Conservation (phyloP, 2,113 vertebrate species). For the Cryptotis parvus region DNA sequence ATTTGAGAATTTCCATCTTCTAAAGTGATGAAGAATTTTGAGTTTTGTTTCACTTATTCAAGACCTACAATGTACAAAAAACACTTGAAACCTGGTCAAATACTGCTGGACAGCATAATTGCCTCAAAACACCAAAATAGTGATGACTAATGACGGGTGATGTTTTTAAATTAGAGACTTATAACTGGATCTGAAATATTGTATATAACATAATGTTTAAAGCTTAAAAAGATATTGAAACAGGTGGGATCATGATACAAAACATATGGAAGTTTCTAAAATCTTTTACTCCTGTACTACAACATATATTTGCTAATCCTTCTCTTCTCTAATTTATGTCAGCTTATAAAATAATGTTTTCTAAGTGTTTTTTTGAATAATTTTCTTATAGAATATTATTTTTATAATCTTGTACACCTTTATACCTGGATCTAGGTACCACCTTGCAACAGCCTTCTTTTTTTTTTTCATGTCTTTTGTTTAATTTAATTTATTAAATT, state of each 20-base stretch:
- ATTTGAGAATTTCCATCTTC: too few relatives aligned
- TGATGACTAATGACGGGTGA: not conserved
- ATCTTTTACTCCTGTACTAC: not conserved
- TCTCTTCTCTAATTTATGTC: not conserved
- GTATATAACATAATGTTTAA: not conserved
- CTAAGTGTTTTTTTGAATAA: accelerated
- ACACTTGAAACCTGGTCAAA: not conserved
- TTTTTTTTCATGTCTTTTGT: not conserved
- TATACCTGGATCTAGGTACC: too few relatives aligned
- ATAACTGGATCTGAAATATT: not conserved
- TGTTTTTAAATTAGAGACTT: conserved; percentile 9
- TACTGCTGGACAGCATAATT: not conserved
- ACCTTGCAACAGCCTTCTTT: not conserved
- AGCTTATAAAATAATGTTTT: not conserved
- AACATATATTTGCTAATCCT: not conserved
- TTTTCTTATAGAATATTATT: not conserved
- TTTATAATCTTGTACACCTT: not conserved
- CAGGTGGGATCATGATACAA: not conserved
- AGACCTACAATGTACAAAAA: not conserved
- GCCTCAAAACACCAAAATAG: not conserved
- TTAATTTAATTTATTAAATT: not conserved
- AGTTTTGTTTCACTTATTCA: too few relatives aligned
- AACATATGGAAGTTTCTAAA: not conserved
- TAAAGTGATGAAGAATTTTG: too few relatives aligned
- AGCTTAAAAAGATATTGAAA: not conserved